Evolutionary conservation across 2,113 vertebrate species (phyloP).

Genomic region (Phylloscopus trochiloides): DNA sequence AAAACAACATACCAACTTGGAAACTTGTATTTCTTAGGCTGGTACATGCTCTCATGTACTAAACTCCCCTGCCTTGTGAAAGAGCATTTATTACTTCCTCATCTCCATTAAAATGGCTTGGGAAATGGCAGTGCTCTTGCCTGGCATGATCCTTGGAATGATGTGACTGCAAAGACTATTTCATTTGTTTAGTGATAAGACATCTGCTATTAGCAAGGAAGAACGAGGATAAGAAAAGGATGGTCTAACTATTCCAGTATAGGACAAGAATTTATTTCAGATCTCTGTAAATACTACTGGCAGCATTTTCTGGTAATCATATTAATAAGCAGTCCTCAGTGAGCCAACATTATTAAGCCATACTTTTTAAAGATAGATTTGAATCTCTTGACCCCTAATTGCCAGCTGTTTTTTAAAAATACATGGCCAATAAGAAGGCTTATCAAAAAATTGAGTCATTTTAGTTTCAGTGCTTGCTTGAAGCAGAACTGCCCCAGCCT

Average conservation of each 20-base stretch:
- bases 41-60: not conserved
- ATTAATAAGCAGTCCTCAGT: not conserved
- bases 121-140: not conserved
- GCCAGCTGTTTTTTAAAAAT: not conserved
- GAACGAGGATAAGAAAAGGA: not conserved
- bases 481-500: not conserved
- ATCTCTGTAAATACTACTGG: not conserved
- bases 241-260: not conserved
- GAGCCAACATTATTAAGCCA: not conserved
- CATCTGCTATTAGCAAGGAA: not conserved
- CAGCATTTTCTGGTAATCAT: not conserved
- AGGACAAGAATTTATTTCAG: not conserved
- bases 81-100: not conserved
- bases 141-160: not conserved
- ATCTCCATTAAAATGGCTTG: not conserved
- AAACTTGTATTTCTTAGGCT: not conserved
- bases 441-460: not conserved
- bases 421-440: not conserved
- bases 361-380: not conserved
- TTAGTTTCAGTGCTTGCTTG: not conserved
- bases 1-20: not conserved
- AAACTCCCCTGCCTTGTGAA: not conserved
- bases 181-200: not conserved
- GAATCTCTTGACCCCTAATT: not conserved
- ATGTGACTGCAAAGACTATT: not conserved